A percentile compares a stretch with the other conserved stretches of the same genome.
Evolutionary conservation across 2,888 invertebrate species (phyloP).

Genomic region (Ophioninae sp.): DNA sequence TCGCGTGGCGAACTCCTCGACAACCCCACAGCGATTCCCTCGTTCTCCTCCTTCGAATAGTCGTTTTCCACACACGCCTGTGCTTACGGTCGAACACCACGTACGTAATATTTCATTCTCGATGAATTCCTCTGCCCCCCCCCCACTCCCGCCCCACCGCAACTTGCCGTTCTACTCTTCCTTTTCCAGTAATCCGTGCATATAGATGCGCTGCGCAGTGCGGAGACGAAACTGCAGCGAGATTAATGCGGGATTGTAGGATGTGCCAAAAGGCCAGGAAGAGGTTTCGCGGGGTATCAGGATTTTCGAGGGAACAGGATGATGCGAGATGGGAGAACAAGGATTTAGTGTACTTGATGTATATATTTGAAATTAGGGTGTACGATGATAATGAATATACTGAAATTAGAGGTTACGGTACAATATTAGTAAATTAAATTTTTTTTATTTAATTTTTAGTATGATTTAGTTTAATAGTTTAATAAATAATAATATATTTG

Average conservation of each 20-base stretch:
- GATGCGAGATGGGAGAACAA: too few relatives aligned
- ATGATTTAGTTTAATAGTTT: too few relatives aligned
- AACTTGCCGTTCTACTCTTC: background rate
- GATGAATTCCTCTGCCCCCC: slow-evolving; percentile 11
- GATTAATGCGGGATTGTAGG: slow-evolving; percentile 27
- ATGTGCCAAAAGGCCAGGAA: background rate
- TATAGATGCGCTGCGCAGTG: slow-evolving; percentile 37
- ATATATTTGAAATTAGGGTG: too few relatives aligned
- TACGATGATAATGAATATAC: too few relatives aligned
- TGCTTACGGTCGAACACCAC: background rate
- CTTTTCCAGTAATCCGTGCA: slow-evolving; percentile 42
- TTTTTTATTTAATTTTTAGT: too few relatives aligned
- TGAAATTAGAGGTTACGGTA: too few relatives aligned
- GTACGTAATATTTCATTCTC: slow-evolving; percentile 28
- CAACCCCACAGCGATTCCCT: slow-evolving; percentile 57
- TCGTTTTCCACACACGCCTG: background rate
- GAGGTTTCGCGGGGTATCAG: too few relatives aligned
- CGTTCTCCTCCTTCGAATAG: slow-evolving; percentile 35
- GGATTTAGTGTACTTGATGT: too few relatives aligned
- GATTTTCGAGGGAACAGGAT: too few relatives aligned
- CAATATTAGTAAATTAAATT: too few relatives aligned
- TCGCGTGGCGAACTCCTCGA: slow-evolving; percentile 52
- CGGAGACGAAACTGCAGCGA: slow-evolving; percentile 2
- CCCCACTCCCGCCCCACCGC: background rate
- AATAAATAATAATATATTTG: too few relatives aligned